These are phyloP conservation scores for Epizoanthus illoricatus DNA, from an alignment of 92 coral and sea anemone genomes.

Conservation along the genomic window DNA sequence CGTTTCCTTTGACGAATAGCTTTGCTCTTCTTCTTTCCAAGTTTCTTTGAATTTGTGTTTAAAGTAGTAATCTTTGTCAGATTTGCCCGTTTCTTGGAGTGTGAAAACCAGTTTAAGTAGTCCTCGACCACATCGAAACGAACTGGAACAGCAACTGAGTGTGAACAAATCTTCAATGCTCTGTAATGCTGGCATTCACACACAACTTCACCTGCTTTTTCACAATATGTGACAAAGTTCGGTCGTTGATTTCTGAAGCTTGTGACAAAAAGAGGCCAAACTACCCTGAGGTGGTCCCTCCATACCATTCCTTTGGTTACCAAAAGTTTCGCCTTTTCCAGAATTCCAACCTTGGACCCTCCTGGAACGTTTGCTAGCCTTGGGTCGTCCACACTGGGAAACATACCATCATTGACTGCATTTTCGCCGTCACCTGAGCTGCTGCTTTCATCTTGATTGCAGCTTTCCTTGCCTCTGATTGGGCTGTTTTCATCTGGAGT, in stretches of 20 bases:
- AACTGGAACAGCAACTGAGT: constrained; percentile 23
- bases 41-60: too few relatives aligned
- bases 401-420: not conserved
- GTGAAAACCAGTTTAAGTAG: too few relatives aligned
- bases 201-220: constrained; percentile 15
- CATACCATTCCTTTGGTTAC: constrained; percentile 26
- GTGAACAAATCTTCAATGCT: constrained; percentile 31
- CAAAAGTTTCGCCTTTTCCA: constrained; percentile 1
- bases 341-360: not conserved
- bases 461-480: too few relatives aligned
- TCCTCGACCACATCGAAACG: not conserved
- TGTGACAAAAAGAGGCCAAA: constrained; percentile 3
- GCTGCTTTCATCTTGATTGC: too few relatives aligned
- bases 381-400: constrained; percentile 10
- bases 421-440: not conserved
- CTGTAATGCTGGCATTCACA: constrained; percentile 43
- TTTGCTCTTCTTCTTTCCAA: too few relatives aligned
- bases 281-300: constrained; percentile 41
- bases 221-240: constrained; percentile 2
- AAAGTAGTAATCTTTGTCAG: too few relatives aligned
- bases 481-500: too few relatives aligned
- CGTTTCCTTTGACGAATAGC: too few relatives aligned
- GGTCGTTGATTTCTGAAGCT: constrained; percentile 41
- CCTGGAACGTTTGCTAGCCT: not conserved
- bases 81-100: too few relatives aligned